Evolutionary conservation across 2,888 invertebrate genomes (phyloP), one percentile per base, ranked within the genome.

Genomic region (Liodrosophila aerea): DNA sequence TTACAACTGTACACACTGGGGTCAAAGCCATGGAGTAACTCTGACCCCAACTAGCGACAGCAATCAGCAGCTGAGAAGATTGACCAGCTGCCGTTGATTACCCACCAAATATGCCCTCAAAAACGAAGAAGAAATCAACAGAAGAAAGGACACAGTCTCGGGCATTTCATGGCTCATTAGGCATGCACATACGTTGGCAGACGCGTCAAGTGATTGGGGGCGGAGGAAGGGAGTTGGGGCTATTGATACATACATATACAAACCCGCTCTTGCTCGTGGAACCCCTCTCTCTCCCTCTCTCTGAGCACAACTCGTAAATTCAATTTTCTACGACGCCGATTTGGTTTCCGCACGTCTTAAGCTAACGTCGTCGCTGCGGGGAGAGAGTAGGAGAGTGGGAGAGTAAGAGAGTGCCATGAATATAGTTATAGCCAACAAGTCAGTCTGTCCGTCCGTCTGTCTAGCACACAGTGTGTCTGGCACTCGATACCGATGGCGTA

Each of bases 321-420:
- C 76, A 85, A 85, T 85, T 82, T 82, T 85, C 81, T 82, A 82
- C 83, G 74, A 78, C 75, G 76, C 71, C 83, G 76, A 78, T 82
- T 78, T 78, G 80, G 80, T 76, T 85, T 82, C 74, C 83, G 83
- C 85, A 85, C 81, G 82, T 78, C 77, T 78, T 85, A 60, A 80
- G 81, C 71, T 62, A 61, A 53, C 61, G 51, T 52, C 43, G 53
- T 57, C 39, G 40, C 40, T 22, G 41, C 45, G n/a, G 40, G n/a
- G 18, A 18, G 16, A 16, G 5, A 22, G 22, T 2, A 22, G 22
- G 22, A 5, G 22, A 22, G 22, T 4, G 22, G 5, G 22, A 22
- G 22, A 5, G 22, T 5, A 22, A 22, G 22, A 4, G 22, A 22
- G 22, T 22, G 47, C 73, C 66, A 81, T 81, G 81, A 85, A 81